Evolutionary conservation across 2,113 vertebrate genomes (phyloP).

Genomic region (Aramus guarauna): DNA sequence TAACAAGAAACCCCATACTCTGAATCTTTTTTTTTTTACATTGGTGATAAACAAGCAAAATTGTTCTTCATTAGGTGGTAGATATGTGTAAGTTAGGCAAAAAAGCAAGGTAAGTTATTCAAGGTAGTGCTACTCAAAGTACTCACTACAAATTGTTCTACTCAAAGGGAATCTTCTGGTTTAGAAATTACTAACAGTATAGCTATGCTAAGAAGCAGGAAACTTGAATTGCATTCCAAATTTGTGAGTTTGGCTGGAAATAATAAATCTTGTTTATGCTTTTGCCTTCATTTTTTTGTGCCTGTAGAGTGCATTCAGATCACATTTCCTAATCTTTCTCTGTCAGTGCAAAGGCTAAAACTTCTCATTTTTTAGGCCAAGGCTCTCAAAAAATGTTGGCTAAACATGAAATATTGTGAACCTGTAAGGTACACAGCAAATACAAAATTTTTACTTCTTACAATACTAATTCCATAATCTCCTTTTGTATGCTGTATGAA

Average conservation of each 20-base stretch:
- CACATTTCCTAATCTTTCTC: not conserved
- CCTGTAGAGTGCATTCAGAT: not conserved
- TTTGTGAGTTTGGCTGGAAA: not conserved
- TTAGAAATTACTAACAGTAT: not conserved
- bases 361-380: not conserved
- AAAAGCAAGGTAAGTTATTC: not conserved
- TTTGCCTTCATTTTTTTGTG: not conserved
- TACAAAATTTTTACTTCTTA: not conserved
- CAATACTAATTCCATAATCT: not conserved
- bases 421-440: not conserved
- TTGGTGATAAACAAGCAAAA: not conserved
- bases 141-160: not conserved
- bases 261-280: not conserved
- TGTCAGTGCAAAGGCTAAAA: not conserved
- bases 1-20: not conserved
- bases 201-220: not conserved
- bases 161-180: not conserved
- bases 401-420: not conserved
- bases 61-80: not conserved
- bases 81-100: not conserved
- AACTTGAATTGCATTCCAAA: not conserved
- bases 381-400: not conserved
- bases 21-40: not conserved
- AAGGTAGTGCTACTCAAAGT: not conserved
- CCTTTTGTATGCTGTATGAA: not conserved